Evolutionary conservation across 2,113 vertebrate species (phyloP), one percentile per base, ranked within the genome.

Genomic region (Dicentrarchus labrax): DNA sequence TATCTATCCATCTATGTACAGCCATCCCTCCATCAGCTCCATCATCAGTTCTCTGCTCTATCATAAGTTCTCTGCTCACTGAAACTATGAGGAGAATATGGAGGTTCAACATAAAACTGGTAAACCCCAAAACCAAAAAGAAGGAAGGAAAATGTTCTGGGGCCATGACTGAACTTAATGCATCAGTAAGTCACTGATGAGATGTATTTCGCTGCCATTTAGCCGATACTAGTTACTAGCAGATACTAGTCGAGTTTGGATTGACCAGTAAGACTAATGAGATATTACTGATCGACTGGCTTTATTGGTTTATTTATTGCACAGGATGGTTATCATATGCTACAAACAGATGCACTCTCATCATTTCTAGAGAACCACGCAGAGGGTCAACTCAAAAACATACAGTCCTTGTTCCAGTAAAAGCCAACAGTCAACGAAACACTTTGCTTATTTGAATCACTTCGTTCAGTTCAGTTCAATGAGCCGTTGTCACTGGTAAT

Each of bases 151-250:
- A 73, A 66, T 66, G 53, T 71, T 79, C 13, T 8, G 64, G 13
- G 68, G 54, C 79, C 67, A 2, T 19, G 13, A 8, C 38, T 71
- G 60, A 71, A 82, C 61, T 83, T 78, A 24, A 36, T 15, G 64
- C 56, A 19, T 69, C 56, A 45, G 15, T 60, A 59, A 56, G 8
- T 60, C 10, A 47, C 22, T 22, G 48, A 64, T 45, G 39, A 69
- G 57, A 62, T 48, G 51, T 61, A 39, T 39, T 22, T 64, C 4
- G 24, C 9, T 38, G 59, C 45, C 70, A 45, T 54, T 65, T 64
- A 75, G 13, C 48, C 21, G 61, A 41, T 21, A 2, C 11, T 30
- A 30, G 30, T 30, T 30, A 30, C 30, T 30, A 30, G 30, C 30
- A 30, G 30, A 30, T 36, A 48, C 65, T 1, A 2, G 39, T 16